Evolutionary conservation across 2,113 vertebrate genomes (phyloP), one percentile per base, ranked within the genome.

Genomic region (Oophaga pumilio): DNA sequence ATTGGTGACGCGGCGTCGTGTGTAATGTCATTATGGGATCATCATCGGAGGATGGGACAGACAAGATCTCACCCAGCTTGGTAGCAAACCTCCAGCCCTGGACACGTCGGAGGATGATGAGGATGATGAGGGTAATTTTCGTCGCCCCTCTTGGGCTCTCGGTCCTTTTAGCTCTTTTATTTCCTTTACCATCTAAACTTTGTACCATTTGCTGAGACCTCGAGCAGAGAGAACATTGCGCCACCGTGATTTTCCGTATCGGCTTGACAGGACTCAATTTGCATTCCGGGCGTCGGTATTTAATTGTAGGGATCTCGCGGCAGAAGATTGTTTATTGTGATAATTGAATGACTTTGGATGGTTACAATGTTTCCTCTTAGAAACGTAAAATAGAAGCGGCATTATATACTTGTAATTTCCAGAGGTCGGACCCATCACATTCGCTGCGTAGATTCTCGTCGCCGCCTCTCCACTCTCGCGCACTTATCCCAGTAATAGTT

Each of bases 401-500:
- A 86, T 79, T 79, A 77, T 86, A 49, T 79, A 24, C 76, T 53
- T 43, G 85, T 79, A 79, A 86, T 86, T 81, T 88, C 17, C 43
- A 20, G 24, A 84, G 87, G 87, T 88, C 87, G 53, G 18, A 56
- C 57, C 71, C 66, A 64, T 82, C n/a, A 13, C 56, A 68, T 74
- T 60, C 17, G 59, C 14, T 5, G n/a, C 17, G 76, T 18, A 8
- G 28, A 28, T 49, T 59, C 49, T 15, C 43, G 57, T 5, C 8
- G 28, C 79, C 53, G 56, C 60, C 60, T 80, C 69, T 28, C 28
- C 49, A 43, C 80, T 83, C 81, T 43, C 81, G 60, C 18, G 24
- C 86, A 82, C 87, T 88, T 88, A 88, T 77, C 80, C 33, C 71
- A 10, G 71, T 88, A 88, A 88, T 88, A 73, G 73, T 59, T 50